Evolutionary conservation across 1,140 invertebrate species (phyloP).

Genomic region (Scylla paramamosain): DNA sequence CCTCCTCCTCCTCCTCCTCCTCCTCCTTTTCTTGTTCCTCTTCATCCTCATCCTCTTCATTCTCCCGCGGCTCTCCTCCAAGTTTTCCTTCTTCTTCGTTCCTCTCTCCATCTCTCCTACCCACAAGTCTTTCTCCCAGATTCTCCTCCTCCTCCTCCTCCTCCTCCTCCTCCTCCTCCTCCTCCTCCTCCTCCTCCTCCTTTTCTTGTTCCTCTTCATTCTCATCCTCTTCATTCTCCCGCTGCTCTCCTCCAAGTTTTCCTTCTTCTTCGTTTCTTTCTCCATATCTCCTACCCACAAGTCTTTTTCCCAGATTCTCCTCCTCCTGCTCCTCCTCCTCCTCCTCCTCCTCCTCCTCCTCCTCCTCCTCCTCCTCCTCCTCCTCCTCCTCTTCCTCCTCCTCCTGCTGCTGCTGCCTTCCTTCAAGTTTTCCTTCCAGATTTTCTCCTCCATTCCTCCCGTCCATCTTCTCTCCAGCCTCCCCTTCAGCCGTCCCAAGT

Average conservation of each 20-base stretch:
- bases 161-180: neutral
- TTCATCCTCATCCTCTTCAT: neutral
- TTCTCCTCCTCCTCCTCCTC: neutral
- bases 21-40: neutral
- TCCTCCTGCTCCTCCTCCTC: neutral
- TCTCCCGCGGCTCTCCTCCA: neutral
- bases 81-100: neutral
- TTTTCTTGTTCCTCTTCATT: neutral
- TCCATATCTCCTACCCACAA: neutral
- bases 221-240: neutral
- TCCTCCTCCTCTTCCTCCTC: neutral
- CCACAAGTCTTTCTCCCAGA: neutral
- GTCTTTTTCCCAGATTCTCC: neutral
- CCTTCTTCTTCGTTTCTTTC: neutral
- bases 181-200: neutral
- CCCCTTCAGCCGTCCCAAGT: neutral
- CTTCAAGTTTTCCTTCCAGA: neutral
- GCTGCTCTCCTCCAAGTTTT: neutral
- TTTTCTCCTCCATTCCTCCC: conserved; percentile 11
- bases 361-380: neutral
- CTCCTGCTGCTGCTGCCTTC: neutral
- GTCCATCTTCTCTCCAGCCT: conserved; percentile 9
- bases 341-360: neutral
- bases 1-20: neutral
- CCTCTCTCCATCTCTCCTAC: neutral